Percentiles rank a stretch among this genome's conserved stretches.
Evolutionary conservation across 37 sponge, comb jelly and placozoan species (phyloP).

Genomic region (Corticium candelabrum): DNA sequence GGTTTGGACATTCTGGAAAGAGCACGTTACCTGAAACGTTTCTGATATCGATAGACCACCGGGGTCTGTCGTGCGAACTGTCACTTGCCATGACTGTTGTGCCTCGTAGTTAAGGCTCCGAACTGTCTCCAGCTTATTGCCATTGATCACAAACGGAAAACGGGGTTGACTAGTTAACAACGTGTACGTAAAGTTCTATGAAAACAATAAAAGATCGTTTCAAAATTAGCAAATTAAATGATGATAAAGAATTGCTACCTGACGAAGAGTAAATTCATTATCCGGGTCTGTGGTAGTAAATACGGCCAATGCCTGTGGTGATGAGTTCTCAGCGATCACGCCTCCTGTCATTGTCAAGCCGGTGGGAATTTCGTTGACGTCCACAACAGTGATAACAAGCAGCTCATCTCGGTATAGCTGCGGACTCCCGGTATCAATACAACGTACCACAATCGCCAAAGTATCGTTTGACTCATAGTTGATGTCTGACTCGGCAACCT

Average conservation of each 20-base stretch:
- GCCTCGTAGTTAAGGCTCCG: neutral
- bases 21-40: slow-evolving; percentile 6
- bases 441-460: neutral
- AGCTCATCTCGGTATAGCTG: neutral
- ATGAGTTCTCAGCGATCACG: neutral
- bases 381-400: neutral
- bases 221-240: no score
- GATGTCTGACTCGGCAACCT: neutral
- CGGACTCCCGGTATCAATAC: neutral
- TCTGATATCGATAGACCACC: neutral
- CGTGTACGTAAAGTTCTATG: neutral
- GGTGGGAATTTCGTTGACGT: neutral
- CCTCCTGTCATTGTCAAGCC: neutral
- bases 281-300: slow-evolving; percentile 1
- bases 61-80: neutral
- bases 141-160: neutral
- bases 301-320: neutral
- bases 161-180: neutral
- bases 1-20: no score
- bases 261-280: neutral
- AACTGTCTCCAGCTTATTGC: neutral
- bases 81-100: neutral
- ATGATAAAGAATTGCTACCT: neutral
- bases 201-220: neutral
- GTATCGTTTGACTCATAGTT: neutral